Conservation (phyloP, 2,888 invertebrate species). For the Troides oblongomaculatus region DNA sequence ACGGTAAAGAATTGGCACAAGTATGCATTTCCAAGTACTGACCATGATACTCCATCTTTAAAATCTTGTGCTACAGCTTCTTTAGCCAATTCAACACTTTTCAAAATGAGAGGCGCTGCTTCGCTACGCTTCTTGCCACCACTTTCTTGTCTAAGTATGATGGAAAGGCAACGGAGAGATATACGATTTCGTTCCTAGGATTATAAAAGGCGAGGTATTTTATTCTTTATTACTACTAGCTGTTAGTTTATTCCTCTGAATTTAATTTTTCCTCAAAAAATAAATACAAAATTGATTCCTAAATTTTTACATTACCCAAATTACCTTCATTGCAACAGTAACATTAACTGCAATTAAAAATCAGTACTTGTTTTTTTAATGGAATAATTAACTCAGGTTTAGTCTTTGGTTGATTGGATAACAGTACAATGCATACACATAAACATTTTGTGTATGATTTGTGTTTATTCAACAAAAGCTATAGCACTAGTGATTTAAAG, state of each 20-base stretch:
- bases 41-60: constrained; percentile 90
- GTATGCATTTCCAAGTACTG: constrained; percentile 91
- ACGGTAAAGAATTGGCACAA: constrained; percentile 88
- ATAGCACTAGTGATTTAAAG: too few relatives aligned
- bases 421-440: too few relatives aligned
- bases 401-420: too few relatives aligned
- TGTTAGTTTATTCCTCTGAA: not conserved
- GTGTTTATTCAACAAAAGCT: too few relatives aligned
- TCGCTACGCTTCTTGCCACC: constrained; percentile 65
- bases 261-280: too few relatives aligned
- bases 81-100: constrained; percentile 88
- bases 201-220: constrained; percentile 18
- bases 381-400: too few relatives aligned
- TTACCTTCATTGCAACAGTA: too few relatives aligned
- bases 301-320: too few relatives aligned
- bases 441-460: too few relatives aligned
- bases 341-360: too few relatives aligned
- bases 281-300: too few relatives aligned
- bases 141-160: constrained; percentile 86
- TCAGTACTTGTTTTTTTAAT: too few relatives aligned
- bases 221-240: not conserved
- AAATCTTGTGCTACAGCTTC: constrained; percentile 90
- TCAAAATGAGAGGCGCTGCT: constrained; percentile 81
- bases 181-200: constrained; percentile 85
- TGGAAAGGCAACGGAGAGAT: constrained; percentile 89